Evolutionary conservation across 2,797 vertebrate species (phyloP).

Genomic region (Acomys russatus): DNA sequence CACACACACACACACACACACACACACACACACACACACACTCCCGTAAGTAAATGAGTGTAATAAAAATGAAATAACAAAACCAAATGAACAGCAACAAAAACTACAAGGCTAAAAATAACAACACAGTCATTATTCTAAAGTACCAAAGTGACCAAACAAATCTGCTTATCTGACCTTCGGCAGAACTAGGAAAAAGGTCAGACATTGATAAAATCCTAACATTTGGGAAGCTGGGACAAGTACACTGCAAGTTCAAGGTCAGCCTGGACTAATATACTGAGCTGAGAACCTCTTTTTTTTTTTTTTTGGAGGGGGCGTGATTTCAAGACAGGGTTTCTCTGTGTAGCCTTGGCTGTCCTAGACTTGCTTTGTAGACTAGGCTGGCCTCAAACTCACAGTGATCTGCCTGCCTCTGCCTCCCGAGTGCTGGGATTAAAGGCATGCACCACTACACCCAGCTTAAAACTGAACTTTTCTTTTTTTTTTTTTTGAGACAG

Average conservation of each 20-base stretch:
- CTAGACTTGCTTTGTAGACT: no score
- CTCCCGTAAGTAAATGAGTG: not conserved
- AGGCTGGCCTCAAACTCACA: no score
- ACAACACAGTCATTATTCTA: not conserved
- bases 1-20: not conserved
- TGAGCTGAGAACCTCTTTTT: not conserved
- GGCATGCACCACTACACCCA: no score
- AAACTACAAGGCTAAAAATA: not conserved
- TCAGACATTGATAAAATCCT: not conserved
- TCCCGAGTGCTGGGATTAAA: no score
- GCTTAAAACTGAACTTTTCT: no score
- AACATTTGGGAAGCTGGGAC: not conserved
- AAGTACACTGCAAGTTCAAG: not conserved
- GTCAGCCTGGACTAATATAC: not conserved
- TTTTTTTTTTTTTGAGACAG: no score
- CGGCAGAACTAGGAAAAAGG: not conserved
- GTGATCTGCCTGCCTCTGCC: no score
- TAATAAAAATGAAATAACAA: not conserved
- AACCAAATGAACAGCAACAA: not conserved
- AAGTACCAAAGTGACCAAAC: not conserved
- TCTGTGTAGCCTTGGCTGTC: no score
- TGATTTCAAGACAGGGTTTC: no score
- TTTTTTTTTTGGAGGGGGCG: no score
- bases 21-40: not conserved
- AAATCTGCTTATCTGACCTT: not conserved